phyloP scores from a whole-genome alignment of 2,888 invertebrate genomes.

The Euclidia mi region DNA sequence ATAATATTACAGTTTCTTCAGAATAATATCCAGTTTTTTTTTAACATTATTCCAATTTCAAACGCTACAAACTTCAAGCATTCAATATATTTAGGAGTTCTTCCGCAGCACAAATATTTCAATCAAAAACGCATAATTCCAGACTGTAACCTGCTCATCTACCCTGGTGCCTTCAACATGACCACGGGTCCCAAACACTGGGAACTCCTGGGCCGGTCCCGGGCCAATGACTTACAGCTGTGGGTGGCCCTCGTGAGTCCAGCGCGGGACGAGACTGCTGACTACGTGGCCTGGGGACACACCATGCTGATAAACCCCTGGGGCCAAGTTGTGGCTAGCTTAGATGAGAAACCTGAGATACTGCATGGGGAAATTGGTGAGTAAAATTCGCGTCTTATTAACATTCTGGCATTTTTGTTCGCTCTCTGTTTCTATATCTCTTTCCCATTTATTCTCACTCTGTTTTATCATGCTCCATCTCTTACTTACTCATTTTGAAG shows the following conservation, averaged over 20 bases:
- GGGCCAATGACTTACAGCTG: slow-evolving; percentile 97
- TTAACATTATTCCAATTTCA: too few species aligned
- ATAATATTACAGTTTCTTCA: too few species aligned
- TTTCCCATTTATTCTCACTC: too few species aligned
- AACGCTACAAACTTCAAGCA: too few species aligned
- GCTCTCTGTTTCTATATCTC: too few species aligned
- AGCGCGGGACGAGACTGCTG: slow-evolving; percentile 92
- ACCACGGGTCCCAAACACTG: slow-evolving; percentile 98
- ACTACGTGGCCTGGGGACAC: slow-evolving; percentile 97
- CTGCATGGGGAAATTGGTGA: slow-evolving; percentile 94
- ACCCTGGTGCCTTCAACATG: slow-evolving; percentile 99
- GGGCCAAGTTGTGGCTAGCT: slow-evolving; percentile 93
- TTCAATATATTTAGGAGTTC: too few species aligned
- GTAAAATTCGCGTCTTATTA: slow-evolving; percentile 28
- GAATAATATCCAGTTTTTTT: too few species aligned
- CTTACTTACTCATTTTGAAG: too few species aligned
- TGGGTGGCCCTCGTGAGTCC: slow-evolving; percentile 96
- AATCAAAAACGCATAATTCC: slow-evolving; percentile 12
- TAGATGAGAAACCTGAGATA: slow-evolving; percentile 93
- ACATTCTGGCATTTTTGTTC: too few species aligned
- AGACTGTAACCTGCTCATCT: slow-evolving; percentile 96
- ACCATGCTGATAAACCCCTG: slow-evolving; percentile 96
- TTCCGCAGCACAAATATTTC: too few species aligned
- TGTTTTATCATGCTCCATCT: too few species aligned
- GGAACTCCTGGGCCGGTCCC: slow-evolving; percentile 94